These are phyloP conservation scores for Cebidichthys violaceus DNA, from an alignment of 2,113 vertebrate species.

Conservation along the genomic window DNA sequence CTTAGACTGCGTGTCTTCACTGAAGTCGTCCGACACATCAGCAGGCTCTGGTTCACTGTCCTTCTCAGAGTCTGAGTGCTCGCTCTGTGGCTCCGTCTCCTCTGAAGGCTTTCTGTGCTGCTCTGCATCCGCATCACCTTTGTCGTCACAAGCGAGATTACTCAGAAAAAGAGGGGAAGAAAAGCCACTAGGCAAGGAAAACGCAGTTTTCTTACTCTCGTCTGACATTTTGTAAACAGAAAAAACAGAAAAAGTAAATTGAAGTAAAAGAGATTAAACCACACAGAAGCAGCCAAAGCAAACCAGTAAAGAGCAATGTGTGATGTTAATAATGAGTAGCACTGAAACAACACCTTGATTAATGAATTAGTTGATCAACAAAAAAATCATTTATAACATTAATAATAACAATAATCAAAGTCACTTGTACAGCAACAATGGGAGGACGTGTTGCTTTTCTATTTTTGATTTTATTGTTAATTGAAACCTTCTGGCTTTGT, in stretches of 20 bases:
- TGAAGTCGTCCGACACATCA: fast-evolving
- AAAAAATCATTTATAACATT: neutral
- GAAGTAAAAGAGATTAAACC: neutral
- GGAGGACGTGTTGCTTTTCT: neutral
- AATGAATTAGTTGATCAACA: neutral
- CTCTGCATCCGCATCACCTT: neutral
- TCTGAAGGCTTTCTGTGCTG: neutral
- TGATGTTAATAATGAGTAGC: neutral
- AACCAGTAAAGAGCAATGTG: neutral
- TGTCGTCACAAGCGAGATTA: neutral
- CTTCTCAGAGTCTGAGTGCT: neutral
- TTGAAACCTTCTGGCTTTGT: neutral
- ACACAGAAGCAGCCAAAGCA: neutral
- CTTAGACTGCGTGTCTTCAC: too few species aligned
- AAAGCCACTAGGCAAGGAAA: neutral
- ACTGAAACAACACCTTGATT: neutral
- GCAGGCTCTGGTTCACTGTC: neutral
- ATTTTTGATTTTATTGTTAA: neutral
- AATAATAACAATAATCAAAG: neutral
- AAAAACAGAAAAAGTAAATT: neutral
- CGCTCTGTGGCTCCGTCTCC: neutral
- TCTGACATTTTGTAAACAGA: neutral
- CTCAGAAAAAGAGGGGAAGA: neutral
- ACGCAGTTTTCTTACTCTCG: fast-evolving
- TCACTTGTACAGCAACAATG: neutral